Base-by-base conservation (phyloP, 2,888 invertebrate genomes). In the Ormyrus thymus region DNA sequence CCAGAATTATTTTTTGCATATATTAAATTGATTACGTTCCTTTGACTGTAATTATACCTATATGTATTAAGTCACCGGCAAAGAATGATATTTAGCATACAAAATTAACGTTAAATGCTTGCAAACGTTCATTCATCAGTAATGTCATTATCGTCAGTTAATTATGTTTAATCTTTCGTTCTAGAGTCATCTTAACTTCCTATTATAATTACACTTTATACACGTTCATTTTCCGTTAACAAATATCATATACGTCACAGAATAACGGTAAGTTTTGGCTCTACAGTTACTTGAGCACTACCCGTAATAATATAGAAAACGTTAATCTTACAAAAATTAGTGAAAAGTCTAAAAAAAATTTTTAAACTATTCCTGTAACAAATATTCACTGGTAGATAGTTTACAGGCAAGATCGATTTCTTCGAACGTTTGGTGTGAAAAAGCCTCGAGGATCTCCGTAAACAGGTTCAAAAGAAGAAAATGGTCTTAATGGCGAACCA, bases 401-500 rank as follows among this genome's bases (percentile, higher is more conserved):
- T 66, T 81, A 81, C 58, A 81, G 29, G 43, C 62, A 59, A 61
- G 65, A 78, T 66, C 81, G 76, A 75, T 87, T 88, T 81, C 87
- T 83, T 77, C 87, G 83, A 0, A 83, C 76, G 68, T 83, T 86
- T n/a, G 87, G 85, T 2, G 87, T 87, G 45, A 85, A 85, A 77
- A 83, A 86, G 56, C 86, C 83, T 72, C 86, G 82, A 11, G 86
- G 87, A 55, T 87, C 86, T 6, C 87, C 87, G 64, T 79, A 93
- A 81, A 74, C 86, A 2, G 85, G 86, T 65, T 88, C 88, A 69
- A 89, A 89, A 3, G 89, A 86, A 13, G 88, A 88, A 10, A 86
- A 84, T 5, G 88, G 88, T 79, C 87, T 86, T 56, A 86, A 81
- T 0, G 88, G 87, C 46, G 88, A 85, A 43, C 83, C 82, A 13